phyloP scores from a whole-genome alignment of 2,888 invertebrate genomes.

The Cecidostiba fungosa region DNA sequence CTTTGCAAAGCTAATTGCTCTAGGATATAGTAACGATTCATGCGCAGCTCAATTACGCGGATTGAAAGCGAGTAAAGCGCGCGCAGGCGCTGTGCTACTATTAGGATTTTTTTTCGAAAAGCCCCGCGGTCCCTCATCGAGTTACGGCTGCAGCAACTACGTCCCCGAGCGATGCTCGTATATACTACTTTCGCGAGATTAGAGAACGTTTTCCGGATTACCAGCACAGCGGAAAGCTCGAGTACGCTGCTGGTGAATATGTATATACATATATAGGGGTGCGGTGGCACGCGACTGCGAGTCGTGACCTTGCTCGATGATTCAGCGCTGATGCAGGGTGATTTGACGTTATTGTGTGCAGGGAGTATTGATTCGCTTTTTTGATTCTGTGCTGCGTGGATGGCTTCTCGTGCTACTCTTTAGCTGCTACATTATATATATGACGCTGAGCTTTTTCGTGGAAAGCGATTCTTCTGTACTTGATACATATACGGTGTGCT shows the following conservation, averaged over 20 bases:
- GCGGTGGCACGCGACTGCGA: constrained; percentile 18
- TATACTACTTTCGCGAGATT: constrained; percentile 10
- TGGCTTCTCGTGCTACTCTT: background rate
- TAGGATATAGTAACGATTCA: constrained; percentile 31
- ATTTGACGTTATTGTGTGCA: background rate
- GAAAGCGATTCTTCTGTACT: too few species aligned
- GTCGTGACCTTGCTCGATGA: constrained; percentile 3
- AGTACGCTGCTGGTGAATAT: background rate
- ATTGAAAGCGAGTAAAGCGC: background rate
- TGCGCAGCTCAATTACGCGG: constrained; percentile 26
- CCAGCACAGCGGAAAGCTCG: background rate
- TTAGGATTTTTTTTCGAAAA: background rate
- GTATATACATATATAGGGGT: background rate
- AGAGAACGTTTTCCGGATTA: constrained; percentile 19
- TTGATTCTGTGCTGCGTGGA: background rate
- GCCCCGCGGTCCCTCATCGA: background rate
- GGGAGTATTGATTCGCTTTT: background rate
- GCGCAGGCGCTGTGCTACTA: too few species aligned
- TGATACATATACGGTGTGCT: too few species aligned
- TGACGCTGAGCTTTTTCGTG: background rate
- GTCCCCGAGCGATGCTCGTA: background rate
- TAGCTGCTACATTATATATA: background rate
- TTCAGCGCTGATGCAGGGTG: constrained; percentile 4
- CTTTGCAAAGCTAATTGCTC: background rate
- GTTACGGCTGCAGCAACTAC: background rate